phyloP scores from a whole-genome alignment of 2,797 vertebrate species.

The Orientallactaga sibirica region DNA sequence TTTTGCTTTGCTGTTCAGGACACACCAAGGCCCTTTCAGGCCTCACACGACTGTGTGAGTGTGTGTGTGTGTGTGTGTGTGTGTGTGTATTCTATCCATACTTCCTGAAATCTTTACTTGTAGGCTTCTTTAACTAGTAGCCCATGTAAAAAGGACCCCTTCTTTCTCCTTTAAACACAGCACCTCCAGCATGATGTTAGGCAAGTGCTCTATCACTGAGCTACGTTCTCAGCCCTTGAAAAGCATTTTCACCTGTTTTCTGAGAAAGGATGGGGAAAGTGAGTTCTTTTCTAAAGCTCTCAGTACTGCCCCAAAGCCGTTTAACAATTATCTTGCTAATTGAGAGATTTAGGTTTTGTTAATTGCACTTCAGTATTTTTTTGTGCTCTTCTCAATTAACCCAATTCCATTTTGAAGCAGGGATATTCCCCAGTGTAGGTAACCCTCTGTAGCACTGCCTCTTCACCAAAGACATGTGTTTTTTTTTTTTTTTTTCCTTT shows the following conservation, averaged over 20 bases:
- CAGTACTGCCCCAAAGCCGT: slow-evolving; percentile 69
- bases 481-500: background rate
- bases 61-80: too few species aligned
- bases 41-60: background rate
- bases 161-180: background rate
- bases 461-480: background rate
- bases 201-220: background rate
- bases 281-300: slow-evolving; percentile 42
- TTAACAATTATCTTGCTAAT: slow-evolving; percentile 78
- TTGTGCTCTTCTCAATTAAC: slow-evolving; percentile 79
- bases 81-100: background rate
- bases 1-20: background rate
- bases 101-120: background rate
- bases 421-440: slow-evolving; percentile 49
- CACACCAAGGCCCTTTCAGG: background rate
- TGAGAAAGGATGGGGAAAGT: slow-evolving; percentile 2
- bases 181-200: too few species aligned
- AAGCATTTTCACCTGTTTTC: background rate
- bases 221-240: background rate
- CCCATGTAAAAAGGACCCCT: background rate
- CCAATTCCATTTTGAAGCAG: slow-evolving; percentile 74
- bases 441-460: background rate
- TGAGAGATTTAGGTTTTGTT: slow-evolving; percentile 71
- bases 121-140: background rate
- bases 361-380: slow-evolving; percentile 73